Evolutionary conservation across 2,888 invertebrate genomes (phyloP).

Genomic region (Conomelus anceps): DNA sequence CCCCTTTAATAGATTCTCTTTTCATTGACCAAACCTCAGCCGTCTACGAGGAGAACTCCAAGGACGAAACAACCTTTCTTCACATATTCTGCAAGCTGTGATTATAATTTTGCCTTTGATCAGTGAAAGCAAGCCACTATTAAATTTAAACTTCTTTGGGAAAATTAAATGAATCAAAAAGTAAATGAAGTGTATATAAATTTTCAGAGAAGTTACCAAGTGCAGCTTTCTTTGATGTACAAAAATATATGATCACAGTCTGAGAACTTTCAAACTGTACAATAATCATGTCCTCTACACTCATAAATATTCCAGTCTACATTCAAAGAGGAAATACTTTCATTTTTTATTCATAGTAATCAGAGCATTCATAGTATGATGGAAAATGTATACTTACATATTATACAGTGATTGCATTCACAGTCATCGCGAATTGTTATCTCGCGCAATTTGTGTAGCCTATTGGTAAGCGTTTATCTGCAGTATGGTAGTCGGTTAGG

Average conservation of each 20-base stretch:
- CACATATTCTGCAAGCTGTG: neutral
- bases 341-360: no score
- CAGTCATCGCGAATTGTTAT: no score
- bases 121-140: neutral
- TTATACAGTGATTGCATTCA: no score
- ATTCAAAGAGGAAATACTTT: no score
- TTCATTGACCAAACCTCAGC: neutral
- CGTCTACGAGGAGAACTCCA: neutral
- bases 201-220: neutral
- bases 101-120: neutral
- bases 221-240: neutral
- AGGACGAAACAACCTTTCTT: neutral
- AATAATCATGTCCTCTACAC: neutral
- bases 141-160: neutral
- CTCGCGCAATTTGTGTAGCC: no score
- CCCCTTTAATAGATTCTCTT: neutral
- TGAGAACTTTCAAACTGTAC: neutral
- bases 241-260: neutral
- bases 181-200: neutral
- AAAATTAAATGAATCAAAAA: neutral
- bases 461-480: no score
- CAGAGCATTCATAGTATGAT: no score
- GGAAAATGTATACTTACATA: no score
- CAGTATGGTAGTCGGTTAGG: no score
- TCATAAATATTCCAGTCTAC: neutral